A percentile compares a stretch with the other conserved stretches of the same genome.
These are phyloP conservation scores for Myxocyprinus asiaticus DNA, from an alignment of 2,113 vertebrate species.

Conservation along the genomic window DNA sequence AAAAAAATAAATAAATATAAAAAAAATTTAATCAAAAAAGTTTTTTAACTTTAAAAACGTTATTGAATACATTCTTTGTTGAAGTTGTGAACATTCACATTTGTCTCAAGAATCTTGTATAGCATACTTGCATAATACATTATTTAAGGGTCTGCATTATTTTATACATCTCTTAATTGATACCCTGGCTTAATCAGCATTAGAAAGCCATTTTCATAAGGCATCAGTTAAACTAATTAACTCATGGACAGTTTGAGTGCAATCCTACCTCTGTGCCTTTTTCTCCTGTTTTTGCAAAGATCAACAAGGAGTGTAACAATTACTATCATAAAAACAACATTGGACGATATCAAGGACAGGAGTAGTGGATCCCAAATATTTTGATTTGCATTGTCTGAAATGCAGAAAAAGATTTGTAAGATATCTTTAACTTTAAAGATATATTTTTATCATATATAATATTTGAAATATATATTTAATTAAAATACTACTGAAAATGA, in stretches of 20 bases:
- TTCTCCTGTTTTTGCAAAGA: background rate
- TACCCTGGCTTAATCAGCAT: no score
- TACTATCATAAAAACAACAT: background rate
- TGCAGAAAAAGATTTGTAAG: background rate
- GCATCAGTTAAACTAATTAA: background rate
- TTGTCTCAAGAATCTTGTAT: background rate
- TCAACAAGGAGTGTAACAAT: background rate
- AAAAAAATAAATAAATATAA: no score
- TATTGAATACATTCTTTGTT: background rate
- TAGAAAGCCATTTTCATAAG: no score
- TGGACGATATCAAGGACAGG: conserved; percentile 8
- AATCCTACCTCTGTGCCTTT: conserved; percentile 5
- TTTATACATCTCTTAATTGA: no score
- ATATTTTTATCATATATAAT: no score
- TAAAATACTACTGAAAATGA: no score
- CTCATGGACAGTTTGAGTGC: background rate
- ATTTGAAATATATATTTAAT: no score
- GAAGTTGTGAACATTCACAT: background rate
- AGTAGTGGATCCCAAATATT: conserved; percentile 2
- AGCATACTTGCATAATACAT: no score
- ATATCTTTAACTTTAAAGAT: no score
- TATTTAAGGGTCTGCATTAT: no score
- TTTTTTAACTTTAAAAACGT: no score
- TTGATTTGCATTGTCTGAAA: background rate
- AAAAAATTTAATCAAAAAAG: no score